Evolutionary conservation across 2,797 vertebrate genomes (phyloP).

Genomic region (Hipposideros larvatus): DNA sequence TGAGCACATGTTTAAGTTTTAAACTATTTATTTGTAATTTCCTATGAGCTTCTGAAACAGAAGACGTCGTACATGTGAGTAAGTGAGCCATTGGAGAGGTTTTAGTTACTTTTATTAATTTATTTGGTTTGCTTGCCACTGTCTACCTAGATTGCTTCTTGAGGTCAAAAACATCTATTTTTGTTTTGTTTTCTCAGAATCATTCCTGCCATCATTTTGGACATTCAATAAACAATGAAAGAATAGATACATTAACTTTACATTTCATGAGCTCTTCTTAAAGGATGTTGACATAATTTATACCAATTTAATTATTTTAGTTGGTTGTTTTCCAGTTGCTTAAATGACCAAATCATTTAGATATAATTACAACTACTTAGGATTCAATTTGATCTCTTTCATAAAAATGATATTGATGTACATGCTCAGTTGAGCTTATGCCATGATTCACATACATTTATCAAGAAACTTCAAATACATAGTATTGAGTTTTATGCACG

Average conservation of each 20-base stretch:
- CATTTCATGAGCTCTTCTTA: background rate
- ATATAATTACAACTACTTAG: constrained; percentile 7
- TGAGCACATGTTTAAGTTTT: background rate
- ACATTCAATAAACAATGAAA: background rate
- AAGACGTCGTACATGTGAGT: background rate
- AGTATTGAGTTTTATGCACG: background rate
- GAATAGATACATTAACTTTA: background rate
- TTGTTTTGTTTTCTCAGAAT: constrained; percentile 20
- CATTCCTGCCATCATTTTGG: background rate
- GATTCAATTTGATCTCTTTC: constrained; percentile 41
- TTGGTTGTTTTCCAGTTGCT: background rate
- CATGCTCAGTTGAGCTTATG: background rate
- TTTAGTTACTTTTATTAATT: background rate
- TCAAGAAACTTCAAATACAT: background rate
- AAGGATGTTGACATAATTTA: constrained; percentile 6
- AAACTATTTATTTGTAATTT: background rate
- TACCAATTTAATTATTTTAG: background rate
- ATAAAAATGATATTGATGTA: background rate
- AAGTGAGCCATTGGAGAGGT: too few species aligned
- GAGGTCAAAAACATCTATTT: background rate
- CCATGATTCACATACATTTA: background rate
- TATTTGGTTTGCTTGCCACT: background rate
- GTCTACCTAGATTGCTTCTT: background rate
- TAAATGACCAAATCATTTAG: constrained; percentile 38
- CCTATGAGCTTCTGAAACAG: background rate